Conservation (phyloP, 2,797 vertebrate genomes). For the Sciurus vulgaris region DNA sequence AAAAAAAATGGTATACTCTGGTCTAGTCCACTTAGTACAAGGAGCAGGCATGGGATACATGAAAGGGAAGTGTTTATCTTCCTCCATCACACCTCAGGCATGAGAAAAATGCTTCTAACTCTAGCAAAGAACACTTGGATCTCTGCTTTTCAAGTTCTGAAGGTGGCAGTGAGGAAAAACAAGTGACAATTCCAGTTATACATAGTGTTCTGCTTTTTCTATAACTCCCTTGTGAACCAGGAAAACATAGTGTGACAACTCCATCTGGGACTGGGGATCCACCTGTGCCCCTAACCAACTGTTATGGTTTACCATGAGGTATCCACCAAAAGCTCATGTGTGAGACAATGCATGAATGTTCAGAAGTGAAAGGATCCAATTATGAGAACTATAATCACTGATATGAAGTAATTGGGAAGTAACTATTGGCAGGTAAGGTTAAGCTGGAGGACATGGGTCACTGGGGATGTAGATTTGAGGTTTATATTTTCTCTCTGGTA, state of each 20-base stretch:
- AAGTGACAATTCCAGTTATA: conserved; percentile 3
- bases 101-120: conserved; percentile 45
- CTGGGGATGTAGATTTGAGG: no score
- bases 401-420: no score
- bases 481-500: no score
- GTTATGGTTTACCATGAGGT: no score
- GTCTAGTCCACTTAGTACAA: background rate
- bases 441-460: no score
- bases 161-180: background rate
- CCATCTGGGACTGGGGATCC: background rate
- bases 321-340: no score
- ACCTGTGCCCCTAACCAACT: background rate
- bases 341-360: no score
- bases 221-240: background rate
- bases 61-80: background rate
- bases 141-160: background rate
- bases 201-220: background rate
- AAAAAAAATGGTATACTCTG: no score
- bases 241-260: background rate
- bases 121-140: background rate
- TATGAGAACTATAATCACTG: no score
- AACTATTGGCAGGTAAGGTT: no score
- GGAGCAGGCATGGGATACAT: rapidly evolving
- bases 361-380: no score
- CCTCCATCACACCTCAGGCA: background rate